phyloP scores from a whole-genome alignment of 2,797 vertebrate genomes.

The Aphelocoma californica region DNA sequence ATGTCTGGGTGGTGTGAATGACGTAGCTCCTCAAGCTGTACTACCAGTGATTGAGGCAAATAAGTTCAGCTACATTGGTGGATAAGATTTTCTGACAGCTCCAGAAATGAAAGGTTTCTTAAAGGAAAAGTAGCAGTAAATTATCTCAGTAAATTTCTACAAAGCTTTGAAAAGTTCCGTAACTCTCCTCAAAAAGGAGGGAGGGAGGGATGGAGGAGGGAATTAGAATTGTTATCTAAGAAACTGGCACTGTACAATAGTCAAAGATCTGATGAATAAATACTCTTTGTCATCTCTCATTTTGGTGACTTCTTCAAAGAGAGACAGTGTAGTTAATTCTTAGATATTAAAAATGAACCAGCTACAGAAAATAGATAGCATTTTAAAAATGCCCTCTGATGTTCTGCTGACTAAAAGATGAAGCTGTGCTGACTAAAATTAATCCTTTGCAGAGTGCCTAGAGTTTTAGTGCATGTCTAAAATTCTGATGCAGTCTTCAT shows the following conservation, averaged over 20 bases:
- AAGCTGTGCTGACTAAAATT: neutral
- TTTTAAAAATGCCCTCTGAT: slow-evolving; percentile 34
- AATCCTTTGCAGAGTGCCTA: neutral
- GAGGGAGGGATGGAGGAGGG: neutral
- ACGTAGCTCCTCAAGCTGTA: neutral
- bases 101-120: neutral
- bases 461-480: neutral
- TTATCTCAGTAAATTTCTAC: neutral
- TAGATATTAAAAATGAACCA: neutral
- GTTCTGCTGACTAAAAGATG: slow-evolving; percentile 11
- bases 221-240: neutral
- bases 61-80: neutral
- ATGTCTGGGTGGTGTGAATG: neutral
- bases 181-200: neutral
- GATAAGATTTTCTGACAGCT: neutral
- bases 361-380: neutral
- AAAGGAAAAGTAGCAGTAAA: neutral
- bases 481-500: neutral
- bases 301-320: neutral
- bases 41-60: neutral
- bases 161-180: neutral
- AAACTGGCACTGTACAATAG: neutral
- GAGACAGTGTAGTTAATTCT: neutral
- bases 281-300: neutral
- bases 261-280: neutral